Percentiles rank a stretch among this genome's conserved stretches.
These are phyloP conservation scores for Alsophila aescularia DNA, from an alignment of 2,888 invertebrate species.

Conservation along the genomic window DNA sequence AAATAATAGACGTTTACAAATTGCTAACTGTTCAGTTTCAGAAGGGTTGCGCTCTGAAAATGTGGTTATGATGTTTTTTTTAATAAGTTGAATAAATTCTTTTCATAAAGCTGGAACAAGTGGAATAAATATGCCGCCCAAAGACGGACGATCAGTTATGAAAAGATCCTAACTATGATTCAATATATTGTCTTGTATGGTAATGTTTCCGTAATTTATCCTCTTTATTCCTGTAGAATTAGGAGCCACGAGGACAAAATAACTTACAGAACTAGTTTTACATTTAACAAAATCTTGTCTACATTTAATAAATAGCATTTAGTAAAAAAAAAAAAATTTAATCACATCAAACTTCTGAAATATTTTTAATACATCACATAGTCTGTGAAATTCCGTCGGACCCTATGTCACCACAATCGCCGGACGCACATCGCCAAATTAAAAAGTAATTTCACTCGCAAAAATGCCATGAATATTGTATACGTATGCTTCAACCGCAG, in stretches of 20 bases:
- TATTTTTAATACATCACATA: conserved; percentile 1
- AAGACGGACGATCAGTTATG: too few species aligned
- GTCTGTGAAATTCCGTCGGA: conserved; percentile 7
- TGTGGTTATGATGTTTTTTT: neutral
- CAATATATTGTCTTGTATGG: too few species aligned
- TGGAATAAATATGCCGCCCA: neutral
- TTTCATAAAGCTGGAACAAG: neutral
- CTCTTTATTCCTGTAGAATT: too few species aligned
- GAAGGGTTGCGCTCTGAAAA: conserved; percentile 20
- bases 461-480: conserved; percentile 47
- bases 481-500: conserved; percentile 21
- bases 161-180: too few species aligned
- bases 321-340: neutral
- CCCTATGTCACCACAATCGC: conserved; percentile 25
- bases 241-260: too few species aligned
- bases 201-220: too few species aligned
- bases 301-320: neutral
- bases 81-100: neutral
- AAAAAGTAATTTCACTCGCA: conserved; percentile 50
- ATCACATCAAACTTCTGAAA: neutral
- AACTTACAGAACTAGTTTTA: too few species aligned
- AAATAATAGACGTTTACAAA: conserved; percentile 72
- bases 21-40: conserved; percentile 58
- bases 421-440: conserved; percentile 35
- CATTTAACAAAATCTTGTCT: too few species aligned